Evolutionary conservation across 2,113 vertebrate species (phyloP).

Genomic region (Calidris pugnax): DNA sequence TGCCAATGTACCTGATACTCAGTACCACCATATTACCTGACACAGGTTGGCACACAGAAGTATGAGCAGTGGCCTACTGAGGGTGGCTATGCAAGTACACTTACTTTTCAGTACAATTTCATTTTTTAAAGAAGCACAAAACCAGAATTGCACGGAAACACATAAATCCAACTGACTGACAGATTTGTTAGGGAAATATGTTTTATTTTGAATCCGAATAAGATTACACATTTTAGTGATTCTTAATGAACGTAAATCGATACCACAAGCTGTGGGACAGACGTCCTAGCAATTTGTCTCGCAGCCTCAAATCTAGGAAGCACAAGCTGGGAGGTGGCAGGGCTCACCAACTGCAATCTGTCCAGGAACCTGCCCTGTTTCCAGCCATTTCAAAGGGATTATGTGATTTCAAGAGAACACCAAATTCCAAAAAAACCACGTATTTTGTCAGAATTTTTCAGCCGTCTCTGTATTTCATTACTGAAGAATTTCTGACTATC

Average conservation of each 20-base stretch:
- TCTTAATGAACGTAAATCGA: background rate
- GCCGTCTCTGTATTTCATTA: background rate
- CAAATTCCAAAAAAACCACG: background rate
- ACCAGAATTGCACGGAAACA: background rate
- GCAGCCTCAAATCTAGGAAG: background rate
- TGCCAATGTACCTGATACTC: background rate
- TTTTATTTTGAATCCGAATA: conserved; percentile 3
- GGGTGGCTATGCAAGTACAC: background rate
- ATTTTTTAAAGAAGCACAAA: background rate
- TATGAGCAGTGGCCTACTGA: background rate
- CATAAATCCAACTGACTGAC: background rate
- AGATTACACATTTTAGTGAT: background rate
- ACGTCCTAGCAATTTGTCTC: background rate
- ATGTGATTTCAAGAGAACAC: background rate
- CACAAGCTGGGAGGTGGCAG: background rate
- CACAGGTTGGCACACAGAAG: background rate
- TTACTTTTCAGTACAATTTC: background rate
- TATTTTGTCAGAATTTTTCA: background rate
- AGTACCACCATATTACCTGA: background rate
- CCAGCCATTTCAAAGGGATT: background rate
- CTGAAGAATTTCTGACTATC: background rate
- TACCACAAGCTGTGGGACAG: background rate
- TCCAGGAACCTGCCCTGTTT: background rate
- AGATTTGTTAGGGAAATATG: background rate
- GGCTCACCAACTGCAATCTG: background rate